Conservation (phyloP, 2,888 invertebrate genomes). For the Mythimna loreyi region DNA sequence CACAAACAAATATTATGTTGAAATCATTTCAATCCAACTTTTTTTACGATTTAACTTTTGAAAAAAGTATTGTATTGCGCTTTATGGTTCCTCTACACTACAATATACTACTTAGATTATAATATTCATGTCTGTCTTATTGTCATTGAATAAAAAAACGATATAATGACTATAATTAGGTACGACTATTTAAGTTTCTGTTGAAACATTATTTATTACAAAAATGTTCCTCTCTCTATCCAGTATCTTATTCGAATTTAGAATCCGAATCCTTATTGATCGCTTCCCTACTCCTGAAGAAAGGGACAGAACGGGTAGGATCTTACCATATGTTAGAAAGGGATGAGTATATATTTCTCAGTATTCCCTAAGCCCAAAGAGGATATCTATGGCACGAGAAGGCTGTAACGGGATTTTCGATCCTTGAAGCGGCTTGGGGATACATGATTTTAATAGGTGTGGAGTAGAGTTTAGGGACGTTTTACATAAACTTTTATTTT, state of each 20-base stretch:
- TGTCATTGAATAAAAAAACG: conserved; percentile 7
- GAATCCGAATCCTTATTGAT: conserved; percentile 84
- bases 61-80: background rate
- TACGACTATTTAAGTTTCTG: conserved; percentile 21
- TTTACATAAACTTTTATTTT: conserved; percentile 4
- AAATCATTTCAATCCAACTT: background rate
- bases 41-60: background rate
- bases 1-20: background rate
- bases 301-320: conserved; percentile 56
- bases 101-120: background rate
- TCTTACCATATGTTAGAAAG: conserved; percentile 61
- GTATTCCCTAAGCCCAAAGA: conserved; percentile 65
- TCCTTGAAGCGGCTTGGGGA: conserved; percentile 47
- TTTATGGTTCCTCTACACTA: background rate
- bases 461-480: conserved; percentile 20
- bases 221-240: conserved; percentile 63
- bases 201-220: conserved; percentile 52
- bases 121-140: background rate
- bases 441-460: conserved; percentile 50
- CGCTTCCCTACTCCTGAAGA: conserved; percentile 70
- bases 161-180: conserved; percentile 30
- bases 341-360: conserved; percentile 64
- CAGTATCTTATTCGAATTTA: conserved; percentile 76
- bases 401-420: conserved; percentile 61
- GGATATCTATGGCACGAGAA: conserved; percentile 70